phyloP scores from a whole-genome alignment of 2,797 vertebrate species.

The Acanthurus tractus region DNA sequence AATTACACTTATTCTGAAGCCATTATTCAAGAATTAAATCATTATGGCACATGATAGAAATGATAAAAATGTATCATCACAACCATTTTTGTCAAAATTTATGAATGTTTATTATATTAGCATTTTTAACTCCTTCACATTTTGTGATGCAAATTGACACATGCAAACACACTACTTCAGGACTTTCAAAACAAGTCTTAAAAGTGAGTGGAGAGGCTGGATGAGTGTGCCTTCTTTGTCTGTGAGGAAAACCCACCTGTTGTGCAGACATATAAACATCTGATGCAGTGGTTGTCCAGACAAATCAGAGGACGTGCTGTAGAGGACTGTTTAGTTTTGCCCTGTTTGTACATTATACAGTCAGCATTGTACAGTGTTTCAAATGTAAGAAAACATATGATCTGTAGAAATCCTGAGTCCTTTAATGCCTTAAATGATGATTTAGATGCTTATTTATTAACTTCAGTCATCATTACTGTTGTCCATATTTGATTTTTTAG shows the following conservation, averaged over 20 bases:
- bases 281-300: not conserved
- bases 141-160: not conserved
- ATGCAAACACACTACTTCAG: not conserved
- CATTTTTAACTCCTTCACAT: slow-evolving; percentile 31
- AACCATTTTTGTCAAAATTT: not conserved
- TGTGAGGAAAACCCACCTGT: not conserved
- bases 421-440: not conserved
- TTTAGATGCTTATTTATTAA: not conserved
- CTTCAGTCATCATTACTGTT: not conserved
- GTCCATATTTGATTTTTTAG: not conserved
- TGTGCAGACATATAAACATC: not conserved
- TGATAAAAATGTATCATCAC: not conserved
- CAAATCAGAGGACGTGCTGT: not conserved
- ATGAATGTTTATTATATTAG: slow-evolving; percentile 11
- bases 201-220: not conserved
- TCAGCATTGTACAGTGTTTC: not conserved
- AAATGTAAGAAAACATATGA: not conserved
- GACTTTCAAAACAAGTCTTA: not conserved
- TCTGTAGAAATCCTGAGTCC: not conserved
- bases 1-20: not conserved
- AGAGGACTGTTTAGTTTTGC: not conserved
- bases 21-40: not conserved
- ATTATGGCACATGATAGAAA: not conserved
- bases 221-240: not conserved
- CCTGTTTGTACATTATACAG: not conserved